Conservation (phyloP, 1,140 invertebrate genomes). For the Xylocopa sonorina region DNA sequence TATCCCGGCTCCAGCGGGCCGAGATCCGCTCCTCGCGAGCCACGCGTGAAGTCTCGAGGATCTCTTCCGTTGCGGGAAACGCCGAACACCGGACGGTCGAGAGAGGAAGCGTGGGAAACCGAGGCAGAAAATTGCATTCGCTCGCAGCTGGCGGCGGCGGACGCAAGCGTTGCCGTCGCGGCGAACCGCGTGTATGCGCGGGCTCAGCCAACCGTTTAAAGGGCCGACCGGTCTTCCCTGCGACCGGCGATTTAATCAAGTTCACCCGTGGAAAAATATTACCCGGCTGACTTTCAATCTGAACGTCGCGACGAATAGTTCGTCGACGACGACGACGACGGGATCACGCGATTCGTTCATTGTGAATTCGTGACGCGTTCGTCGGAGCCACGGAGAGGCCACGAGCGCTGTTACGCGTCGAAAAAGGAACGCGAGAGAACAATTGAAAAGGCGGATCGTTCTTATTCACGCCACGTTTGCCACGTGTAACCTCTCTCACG, state of each 20-base stretch:
- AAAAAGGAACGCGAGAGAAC: conserved; percentile 14
- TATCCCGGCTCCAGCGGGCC: background rate
- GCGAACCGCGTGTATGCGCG: conserved; percentile 20
- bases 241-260: conserved; percentile 64
- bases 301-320: conserved; percentile 39
- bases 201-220: conserved; percentile 47
- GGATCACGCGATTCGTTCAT: conserved; percentile 31
- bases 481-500: conserved; percentile 6
- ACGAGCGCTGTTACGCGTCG: background rate
- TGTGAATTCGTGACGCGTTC: conserved; percentile 46
- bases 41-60: conserved; percentile 45
- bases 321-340: conserved; percentile 3
- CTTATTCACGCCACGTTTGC: conserved; percentile 10
- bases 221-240: background rate
- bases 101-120: conserved; percentile 43
- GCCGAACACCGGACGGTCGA: background rate
- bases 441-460: conserved; percentile 30
- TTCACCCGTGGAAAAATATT: conserved; percentile 61
- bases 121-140: conserved; percentile 66
- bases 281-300: conserved; percentile 60
- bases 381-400: background rate
- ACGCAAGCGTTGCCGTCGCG: conserved; percentile 30
- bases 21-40: conserved; percentile 31
- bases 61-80: conserved; percentile 21
- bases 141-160: conserved; percentile 17